phyloP scores from a whole-genome alignment of 2,113 vertebrate genomes.

The Leptobrachium leishanense region DNA sequence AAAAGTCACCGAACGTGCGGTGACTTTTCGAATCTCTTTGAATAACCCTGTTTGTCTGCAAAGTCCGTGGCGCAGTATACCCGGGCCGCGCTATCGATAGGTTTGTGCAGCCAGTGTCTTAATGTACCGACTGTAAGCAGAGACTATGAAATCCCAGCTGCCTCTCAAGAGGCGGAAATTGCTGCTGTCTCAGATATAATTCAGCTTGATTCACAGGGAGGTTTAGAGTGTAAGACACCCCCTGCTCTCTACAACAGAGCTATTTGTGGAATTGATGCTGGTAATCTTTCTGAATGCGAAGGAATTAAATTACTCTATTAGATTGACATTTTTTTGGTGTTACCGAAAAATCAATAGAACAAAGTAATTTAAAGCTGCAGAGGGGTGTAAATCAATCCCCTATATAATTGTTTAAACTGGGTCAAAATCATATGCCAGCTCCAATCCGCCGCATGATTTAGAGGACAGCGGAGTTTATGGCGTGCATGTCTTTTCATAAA shows the following conservation, averaged over 20 bases:
- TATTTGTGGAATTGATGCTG: slow-evolving; percentile 50
- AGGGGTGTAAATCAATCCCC: slow-evolving; percentile 38
- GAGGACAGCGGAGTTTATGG: neutral
- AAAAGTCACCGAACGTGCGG: too few species aligned
- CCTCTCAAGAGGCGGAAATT: slow-evolving; percentile 65
- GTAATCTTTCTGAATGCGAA: slow-evolving; percentile 47
- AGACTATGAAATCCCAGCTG: slow-evolving; percentile 58
- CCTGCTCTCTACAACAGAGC: slow-evolving; percentile 50
- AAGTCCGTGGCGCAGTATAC: too few species aligned
- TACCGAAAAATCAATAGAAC: slow-evolving; percentile 45
- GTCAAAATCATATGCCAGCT: slow-evolving; percentile 29
- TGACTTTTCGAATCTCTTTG: too few species aligned
- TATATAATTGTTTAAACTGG: slow-evolving; percentile 34
- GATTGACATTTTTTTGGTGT: slow-evolving; percentile 43
- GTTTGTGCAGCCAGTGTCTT: neutral
- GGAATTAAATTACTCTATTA: slow-evolving; percentile 49
- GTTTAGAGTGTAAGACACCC: slow-evolving; percentile 54
- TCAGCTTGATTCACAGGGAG: slow-evolving; percentile 61
- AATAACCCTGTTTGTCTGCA: too few species aligned
- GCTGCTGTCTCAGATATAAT: slow-evolving; percentile 66
- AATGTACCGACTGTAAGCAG: neutral
- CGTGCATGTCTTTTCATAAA: neutral
- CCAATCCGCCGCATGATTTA: slow-evolving; percentile 14
- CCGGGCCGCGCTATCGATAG: neutral
- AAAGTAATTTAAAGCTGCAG: slow-evolving; percentile 46